A percentile compares a stretch with the other conserved stretches of the same genome.
Evolutionary conservation across 2,113 vertebrate genomes (phyloP).

Genomic region (Ornithorhynchus anatinus): DNA sequence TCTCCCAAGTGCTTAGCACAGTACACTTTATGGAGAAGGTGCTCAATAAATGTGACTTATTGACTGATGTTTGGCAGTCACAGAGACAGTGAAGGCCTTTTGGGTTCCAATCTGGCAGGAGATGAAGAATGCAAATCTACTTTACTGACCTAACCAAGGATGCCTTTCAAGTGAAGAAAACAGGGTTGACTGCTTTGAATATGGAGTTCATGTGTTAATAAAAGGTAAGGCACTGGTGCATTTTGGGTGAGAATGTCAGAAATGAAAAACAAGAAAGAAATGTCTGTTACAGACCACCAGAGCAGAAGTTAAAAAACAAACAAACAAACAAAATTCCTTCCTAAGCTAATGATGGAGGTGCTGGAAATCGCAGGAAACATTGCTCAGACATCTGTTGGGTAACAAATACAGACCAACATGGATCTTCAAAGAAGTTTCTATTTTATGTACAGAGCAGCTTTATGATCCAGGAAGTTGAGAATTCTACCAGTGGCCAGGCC

Average conservation of each 20-base stretch:
- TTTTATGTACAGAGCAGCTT: constrained; percentile 45
- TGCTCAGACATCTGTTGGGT: constrained; percentile 36
- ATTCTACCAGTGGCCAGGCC: constrained; percentile 12
- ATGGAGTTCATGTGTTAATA: not conserved
- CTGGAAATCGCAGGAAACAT: constrained; percentile 42
- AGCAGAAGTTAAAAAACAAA: constrained; percentile 32
- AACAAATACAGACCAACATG: constrained; percentile 44
- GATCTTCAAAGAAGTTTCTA: constrained; percentile 48
- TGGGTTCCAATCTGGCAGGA: not conserved
- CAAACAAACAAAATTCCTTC: constrained; percentile 11
- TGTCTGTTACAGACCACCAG: not conserved
- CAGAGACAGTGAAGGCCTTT: not conserved
- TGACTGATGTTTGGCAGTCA: not conserved
- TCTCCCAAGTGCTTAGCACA: not conserved
- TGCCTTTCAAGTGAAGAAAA: not conserved
- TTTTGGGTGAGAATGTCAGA: constrained; percentile 1
- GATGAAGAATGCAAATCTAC: not conserved
- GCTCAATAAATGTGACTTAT: not conserved
- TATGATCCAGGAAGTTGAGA: constrained; percentile 41
- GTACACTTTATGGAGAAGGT: not conserved
- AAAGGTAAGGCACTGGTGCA: not conserved
- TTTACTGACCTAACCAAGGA: not conserved
- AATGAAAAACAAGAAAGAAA: constrained; percentile 1
- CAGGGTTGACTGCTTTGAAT: not conserved
- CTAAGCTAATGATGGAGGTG: constrained; percentile 20